A percentile compares a stretch with the other conserved stretches of the same genome.
Conservation (phyloP, 2,113 vertebrate species). For the Heterotis niloticus region DNA sequence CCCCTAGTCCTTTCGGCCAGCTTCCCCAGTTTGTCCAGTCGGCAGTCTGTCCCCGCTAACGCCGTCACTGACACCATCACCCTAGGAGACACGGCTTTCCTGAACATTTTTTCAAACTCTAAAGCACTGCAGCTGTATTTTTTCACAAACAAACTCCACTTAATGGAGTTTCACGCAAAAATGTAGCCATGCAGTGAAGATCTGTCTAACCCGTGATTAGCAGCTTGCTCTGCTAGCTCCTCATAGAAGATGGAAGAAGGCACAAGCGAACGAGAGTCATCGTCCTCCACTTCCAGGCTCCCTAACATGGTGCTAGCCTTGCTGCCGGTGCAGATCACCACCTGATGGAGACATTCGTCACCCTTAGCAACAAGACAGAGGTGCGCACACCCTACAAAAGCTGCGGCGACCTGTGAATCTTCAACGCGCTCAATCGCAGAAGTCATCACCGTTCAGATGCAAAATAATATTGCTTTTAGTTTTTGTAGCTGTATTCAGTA, state of each 20-base stretch:
- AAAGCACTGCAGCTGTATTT: not conserved
- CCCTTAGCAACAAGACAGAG: not conserved
- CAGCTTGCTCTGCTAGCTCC: slow-evolving; percentile 60
- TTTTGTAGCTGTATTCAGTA: too few relatives aligned
- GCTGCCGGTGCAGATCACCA: slow-evolving; percentile 70
- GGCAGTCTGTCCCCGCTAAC: slow-evolving; percentile 67
- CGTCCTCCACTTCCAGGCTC: slow-evolving; percentile 59
- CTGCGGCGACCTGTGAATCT: too few relatives aligned
- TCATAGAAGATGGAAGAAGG: slow-evolving; percentile 68
- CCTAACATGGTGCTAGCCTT: slow-evolving; percentile 67
- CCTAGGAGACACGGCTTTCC: slow-evolving; percentile 37
- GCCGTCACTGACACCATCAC: slow-evolving; percentile 68
- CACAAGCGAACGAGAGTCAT: slow-evolving; percentile 46
- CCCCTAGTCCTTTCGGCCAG: slow-evolving; percentile 67
- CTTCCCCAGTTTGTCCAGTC: slow-evolving; percentile 64
- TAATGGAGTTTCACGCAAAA: not conserved
- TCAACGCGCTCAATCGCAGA: too few relatives aligned
- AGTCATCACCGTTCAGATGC: too few relatives aligned
- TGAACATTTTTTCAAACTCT: not conserved
- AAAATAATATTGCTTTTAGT: too few relatives aligned
- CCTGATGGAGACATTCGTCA: slow-evolving; percentile 48
- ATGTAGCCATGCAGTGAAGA: too few relatives aligned
- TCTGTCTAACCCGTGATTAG: slow-evolving; percentile 49
- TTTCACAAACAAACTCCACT: not conserved
- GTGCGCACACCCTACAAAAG: too few relatives aligned